phyloP scores from a whole-genome alignment of 2,113 vertebrate genomes.

The Archocentrus centrarchus region DNA sequence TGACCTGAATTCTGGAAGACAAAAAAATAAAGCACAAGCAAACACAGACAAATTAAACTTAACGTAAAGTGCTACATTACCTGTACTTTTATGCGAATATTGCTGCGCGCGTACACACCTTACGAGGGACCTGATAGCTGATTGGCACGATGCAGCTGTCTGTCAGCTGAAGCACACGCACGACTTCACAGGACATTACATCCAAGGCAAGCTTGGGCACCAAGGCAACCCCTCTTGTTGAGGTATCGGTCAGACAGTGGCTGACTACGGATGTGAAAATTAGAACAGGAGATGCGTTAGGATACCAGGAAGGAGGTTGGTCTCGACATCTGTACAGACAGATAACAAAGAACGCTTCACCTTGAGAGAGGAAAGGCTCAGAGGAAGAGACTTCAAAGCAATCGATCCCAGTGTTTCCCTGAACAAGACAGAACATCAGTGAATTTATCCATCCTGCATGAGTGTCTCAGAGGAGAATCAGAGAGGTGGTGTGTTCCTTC shows the following conservation, averaged over 20 bases:
- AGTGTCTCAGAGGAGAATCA: background rate
- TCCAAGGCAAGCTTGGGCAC: conserved; percentile 88
- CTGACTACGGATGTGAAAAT: conserved; percentile 80
- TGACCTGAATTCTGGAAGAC: conserved; percentile 79
- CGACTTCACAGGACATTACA: conserved; percentile 89
- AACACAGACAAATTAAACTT: background rate
- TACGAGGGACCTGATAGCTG: conserved; percentile 92
- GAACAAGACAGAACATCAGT: conserved; percentile 28
- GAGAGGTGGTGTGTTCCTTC: background rate
- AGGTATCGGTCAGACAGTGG: conserved; percentile 86
- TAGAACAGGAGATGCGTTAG: background rate
- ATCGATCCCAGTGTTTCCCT: conserved; percentile 89
- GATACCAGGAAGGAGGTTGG: background rate
- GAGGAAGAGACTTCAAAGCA: conserved; percentile 86
- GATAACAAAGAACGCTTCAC: conserved; percentile 68
- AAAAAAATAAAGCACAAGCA: background rate
- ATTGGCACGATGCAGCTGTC: conserved; percentile 87
- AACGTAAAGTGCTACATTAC: background rate
- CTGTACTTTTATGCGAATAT: background rate
- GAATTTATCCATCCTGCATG: background rate
- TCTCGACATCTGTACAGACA: background rate
- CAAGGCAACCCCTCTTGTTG: conserved; percentile 81
- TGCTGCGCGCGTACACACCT: conserved; percentile 78
- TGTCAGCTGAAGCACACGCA: conserved; percentile 90
- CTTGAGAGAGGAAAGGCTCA: conserved; percentile 85